Percentiles rank a stretch among this genome's conserved stretches.
These are phyloP conservation scores for Anguilla rostrata DNA, from an alignment of 2,113 vertebrate genomes.

Conservation along the genomic window DNA sequence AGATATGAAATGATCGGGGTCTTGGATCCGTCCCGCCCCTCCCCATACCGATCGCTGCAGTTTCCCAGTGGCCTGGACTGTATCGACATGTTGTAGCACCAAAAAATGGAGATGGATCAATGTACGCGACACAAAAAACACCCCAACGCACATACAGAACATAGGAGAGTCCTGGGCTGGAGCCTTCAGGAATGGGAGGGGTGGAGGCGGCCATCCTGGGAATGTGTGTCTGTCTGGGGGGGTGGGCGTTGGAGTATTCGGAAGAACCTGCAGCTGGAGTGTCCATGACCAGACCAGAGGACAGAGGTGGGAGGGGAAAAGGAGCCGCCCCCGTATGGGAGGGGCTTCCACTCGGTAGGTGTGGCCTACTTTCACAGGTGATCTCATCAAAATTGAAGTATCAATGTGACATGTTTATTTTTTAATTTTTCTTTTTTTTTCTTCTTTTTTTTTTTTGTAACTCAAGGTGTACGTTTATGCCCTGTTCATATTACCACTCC, in stretches of 20 bases:
- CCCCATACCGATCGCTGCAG: conserved; percentile 40
- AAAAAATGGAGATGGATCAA: conserved; percentile 42
- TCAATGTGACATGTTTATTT: conserved; percentile 3
- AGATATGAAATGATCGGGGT: conserved; percentile 67
- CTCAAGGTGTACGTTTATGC: conserved; percentile 35
- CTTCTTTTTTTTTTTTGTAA: conserved; percentile 23
- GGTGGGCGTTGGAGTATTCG: conserved; percentile 36
- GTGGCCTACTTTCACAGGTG: conserved; percentile 22
- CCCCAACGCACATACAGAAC: conserved; percentile 24
- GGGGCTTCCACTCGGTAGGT: conserved; percentile 9
- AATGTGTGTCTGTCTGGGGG: background rate
- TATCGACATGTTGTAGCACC: conserved; percentile 64
- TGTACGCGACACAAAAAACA: conserved; percentile 38
- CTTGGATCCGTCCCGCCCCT: conserved; percentile 46
- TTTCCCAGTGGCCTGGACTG: conserved; percentile 36
- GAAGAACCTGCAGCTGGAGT: conserved; percentile 43
- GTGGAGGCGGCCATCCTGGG: conserved; percentile 49
- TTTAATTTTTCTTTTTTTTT: background rate
- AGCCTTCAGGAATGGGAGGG: conserved; percentile 47
- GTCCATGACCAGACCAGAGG: conserved; percentile 3
- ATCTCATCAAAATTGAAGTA: conserved; percentile 46
- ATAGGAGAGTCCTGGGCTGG: conserved; percentile 14
- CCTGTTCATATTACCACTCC: conserved; percentile 29
- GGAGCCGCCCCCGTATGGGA: background rate
- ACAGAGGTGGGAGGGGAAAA: conserved; percentile 29